These are phyloP conservation scores for Cristatella mucedo DNA, from an alignment of 2,888 invertebrate species.

Conservation along the genomic window DNA sequence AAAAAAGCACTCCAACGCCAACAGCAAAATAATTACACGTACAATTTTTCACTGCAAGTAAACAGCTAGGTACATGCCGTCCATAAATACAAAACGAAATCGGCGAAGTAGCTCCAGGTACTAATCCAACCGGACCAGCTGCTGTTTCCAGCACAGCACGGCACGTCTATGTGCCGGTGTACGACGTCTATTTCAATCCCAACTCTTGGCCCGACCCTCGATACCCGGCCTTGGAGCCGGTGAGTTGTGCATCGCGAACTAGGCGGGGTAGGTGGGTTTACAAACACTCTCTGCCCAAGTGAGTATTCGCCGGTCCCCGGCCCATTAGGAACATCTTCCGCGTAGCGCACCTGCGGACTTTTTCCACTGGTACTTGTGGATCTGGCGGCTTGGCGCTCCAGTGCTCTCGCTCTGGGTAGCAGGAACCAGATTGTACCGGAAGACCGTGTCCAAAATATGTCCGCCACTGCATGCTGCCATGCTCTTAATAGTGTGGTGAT, in stretches of 20 bases:
- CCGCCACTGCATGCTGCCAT: not conserved
- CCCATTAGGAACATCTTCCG: not conserved
- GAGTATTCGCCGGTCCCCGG: not conserved
- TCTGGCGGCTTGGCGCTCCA: no score
- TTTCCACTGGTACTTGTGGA: no score
- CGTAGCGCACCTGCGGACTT: no score
- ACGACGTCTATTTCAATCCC: constrained; percentile 9
- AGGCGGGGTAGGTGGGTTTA: constrained; percentile 11
- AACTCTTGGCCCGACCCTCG: not conserved
- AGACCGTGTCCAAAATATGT: constrained; percentile 3
- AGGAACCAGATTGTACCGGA: constrained; percentile 10
- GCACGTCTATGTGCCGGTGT: constrained; percentile 10
- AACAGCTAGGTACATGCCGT: no score
- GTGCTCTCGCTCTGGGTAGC: not conserved
- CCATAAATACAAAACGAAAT: no score
- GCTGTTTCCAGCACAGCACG: no score
- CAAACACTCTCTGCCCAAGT: constrained; percentile 2
- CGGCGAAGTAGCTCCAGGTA: no score
- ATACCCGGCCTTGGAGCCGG: constrained; percentile 8
- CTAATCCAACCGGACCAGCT: no score
- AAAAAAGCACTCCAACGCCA: no score
- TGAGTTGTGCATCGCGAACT: constrained; percentile 8
- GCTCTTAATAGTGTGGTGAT: constrained; percentile 10
- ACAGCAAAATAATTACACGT: no score
- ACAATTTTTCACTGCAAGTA: no score